Evolutionary conservation across 2,797 vertebrate genomes (phyloP), one percentile per base, ranked within the genome.

Genomic region (Centroberyx gerrardi): DNA sequence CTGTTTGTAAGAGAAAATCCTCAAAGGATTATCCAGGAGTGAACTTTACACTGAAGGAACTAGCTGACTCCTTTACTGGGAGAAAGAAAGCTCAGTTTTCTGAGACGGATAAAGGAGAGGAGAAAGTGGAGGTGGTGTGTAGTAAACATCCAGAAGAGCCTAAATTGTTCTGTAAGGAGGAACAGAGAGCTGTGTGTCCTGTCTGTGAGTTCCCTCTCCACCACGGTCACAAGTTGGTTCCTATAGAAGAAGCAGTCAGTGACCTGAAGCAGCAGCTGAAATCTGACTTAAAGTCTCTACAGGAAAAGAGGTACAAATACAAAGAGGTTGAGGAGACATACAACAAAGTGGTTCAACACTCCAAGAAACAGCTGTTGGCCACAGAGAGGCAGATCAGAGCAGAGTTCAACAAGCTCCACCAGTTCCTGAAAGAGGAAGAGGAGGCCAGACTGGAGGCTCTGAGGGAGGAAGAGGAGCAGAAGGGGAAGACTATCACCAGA

Each of bases 351-450:
- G 3, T 40, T n/a, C 0, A 78, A 51, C 44, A 61, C 38, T 68
- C 54, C 62, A 68, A 68, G 44, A 72, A 73, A 18, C 69, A 82
- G 71, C 22, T 59, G 65, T 2, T 36, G 67, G 60, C 70, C 66
- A 65, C 76, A 73, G 51, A 85, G 64, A 51, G 3, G n/a, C 36
- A 65, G 68, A 78, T 85, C 58, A 66, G 46, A 73, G 75, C 54
- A 62, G 92, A 92, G 80, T 94, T 94, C 85, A 80, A 94, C 65
- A 93, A 93, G 76, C 78, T 95, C 52, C 91, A 90, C 53, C 85
- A 92, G 77, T 92, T 94, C 86, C 89, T 95, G 80, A 87, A 80
- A 84, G 90, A 95, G 76, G 94, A 87, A 92, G 84, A 85, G 80
- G 56, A 68, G 90, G 79, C 84, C 92, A 84, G 89, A 85, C 42